Base-by-base conservation (phyloP, 2,888 invertebrate genomes). In the Macaria liturata region DNA sequence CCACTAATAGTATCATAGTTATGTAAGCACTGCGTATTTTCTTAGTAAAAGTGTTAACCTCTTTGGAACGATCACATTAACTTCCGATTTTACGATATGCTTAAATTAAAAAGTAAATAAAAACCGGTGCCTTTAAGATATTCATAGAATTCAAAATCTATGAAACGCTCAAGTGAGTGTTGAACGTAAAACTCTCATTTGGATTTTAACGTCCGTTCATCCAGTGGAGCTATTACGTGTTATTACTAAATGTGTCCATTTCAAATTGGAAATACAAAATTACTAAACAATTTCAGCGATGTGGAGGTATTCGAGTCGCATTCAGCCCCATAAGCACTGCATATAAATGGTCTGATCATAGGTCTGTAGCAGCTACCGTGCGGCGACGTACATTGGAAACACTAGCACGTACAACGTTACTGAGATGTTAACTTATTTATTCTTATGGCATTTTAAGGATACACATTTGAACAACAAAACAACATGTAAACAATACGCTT, bases 331-430 rank as follows among this genome's bases (percentile, higher is more conserved):
- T 76, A 72, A 62, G 69, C 70, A 69, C 74, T 67, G 86, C 81
- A 89, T 89, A 83, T 81, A 81, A 88, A 88, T 86, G 77, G 76
- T 73, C 67, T 71, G 70, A 82, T 83, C 81, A 84, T 68, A 66
- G 67, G 56, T 68, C 52, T 68, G 66, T 69, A 69, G 75, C 69
- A 70, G 89, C 90, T 90, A 88, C 90, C 76, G 90, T 88, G 75
- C 70, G 72, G 69, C 68, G 71, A 61, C 55, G 55, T 57, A 64
- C 63, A 76, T 81, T 67, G 62, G 71, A 73, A 86, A 84, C 80
- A 80, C 69, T 71, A 78, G 86, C 89, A 88, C 88, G 88, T 82
- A 74, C 71, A 65, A 63, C 73, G 74, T 78, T 78, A 73, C 73
- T 77, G 78, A 76, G 80, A 76, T 78, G 77, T 75, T 76, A 74